Evolutionary conservation across 2,888 invertebrate species (phyloP).

Genomic region (Chrysotoxum bicinctum): DNA sequence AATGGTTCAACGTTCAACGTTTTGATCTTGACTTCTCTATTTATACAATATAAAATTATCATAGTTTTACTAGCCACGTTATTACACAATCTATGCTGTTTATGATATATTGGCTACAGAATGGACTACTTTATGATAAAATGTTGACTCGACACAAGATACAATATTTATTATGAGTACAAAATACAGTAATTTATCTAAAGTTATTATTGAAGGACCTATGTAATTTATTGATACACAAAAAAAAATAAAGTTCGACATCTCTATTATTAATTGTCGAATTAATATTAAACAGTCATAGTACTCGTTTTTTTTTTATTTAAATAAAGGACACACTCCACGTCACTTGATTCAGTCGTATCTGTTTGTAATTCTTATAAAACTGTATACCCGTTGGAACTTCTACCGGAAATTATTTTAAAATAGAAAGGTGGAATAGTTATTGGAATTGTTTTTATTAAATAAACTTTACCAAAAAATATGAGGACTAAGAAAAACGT

Average conservation of each 20-base stretch:
- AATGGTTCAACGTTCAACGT: conserved; percentile 82
- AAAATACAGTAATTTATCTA: background rate
- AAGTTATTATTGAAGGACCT: background rate
- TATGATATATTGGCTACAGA: background rate
- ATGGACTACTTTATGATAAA: conserved; percentile 8
- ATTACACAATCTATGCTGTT: conserved; percentile 2
- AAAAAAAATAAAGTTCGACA: background rate
- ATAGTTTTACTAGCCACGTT: conserved; percentile 2
- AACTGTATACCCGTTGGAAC: background rate
- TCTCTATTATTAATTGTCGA: background rate
- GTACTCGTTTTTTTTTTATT: conserved; percentile 8
- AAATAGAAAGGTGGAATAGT: no score
- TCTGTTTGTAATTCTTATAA: background rate
- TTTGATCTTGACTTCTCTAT: conserved; percentile 44
- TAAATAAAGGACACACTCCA: background rate
- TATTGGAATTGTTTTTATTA: no score
- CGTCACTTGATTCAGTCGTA: background rate
- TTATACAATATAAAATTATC: background rate
- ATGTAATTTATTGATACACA: background rate
- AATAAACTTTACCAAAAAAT: no score
- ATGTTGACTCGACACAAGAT: conserved; percentile 8
- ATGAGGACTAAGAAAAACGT: no score
- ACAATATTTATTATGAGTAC: conserved; percentile 11
- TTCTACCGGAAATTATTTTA: background rate
- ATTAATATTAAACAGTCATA: conserved; percentile 10